These are phyloP conservation scores for Fundulus diaphanus DNA, from an alignment of 2,797 vertebrate genomes.

Conservation along the genomic window DNA sequence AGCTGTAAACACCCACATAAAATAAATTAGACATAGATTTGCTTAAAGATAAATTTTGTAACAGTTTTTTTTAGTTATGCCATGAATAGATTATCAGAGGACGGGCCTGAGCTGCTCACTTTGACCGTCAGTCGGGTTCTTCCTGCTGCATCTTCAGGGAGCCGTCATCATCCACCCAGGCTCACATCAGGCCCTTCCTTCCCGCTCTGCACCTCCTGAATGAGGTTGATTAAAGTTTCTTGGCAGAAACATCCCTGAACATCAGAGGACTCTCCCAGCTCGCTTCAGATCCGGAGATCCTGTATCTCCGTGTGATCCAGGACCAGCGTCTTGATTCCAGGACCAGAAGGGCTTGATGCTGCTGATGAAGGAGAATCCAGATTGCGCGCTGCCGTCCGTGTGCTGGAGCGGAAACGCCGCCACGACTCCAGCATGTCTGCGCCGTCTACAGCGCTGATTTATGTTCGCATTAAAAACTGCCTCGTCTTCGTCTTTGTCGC, in stretches of 20 bases:
- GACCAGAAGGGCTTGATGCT: not conserved
- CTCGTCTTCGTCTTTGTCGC: not conserved
- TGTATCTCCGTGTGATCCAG: no score
- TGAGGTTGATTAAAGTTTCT: not conserved
- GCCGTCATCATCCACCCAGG: not conserved
- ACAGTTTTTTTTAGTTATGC: not conserved
- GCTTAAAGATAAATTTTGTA: not conserved
- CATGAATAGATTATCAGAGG: not conserved
- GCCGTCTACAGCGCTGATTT: not conserved
- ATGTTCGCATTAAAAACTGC: not conserved
- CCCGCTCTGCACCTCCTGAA: not conserved
- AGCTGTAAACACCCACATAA: not conserved
- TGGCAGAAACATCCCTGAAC: not conserved
- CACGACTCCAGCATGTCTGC: not conserved
- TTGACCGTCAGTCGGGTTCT: not conserved
- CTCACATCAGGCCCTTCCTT: not conserved
- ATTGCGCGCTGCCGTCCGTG: no score
- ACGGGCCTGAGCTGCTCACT: not conserved
- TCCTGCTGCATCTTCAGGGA: not conserved
- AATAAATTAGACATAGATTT: not conserved
- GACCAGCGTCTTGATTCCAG: not conserved
- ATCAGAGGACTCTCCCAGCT: not conserved
- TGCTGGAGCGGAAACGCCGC: no score
- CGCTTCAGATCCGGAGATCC: not conserved
- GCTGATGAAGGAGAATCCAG: no score